phyloP scores from a whole-genome alignment of 2,113 vertebrate genomes.

The Dunckerocampus dactyliophorus region DNA sequence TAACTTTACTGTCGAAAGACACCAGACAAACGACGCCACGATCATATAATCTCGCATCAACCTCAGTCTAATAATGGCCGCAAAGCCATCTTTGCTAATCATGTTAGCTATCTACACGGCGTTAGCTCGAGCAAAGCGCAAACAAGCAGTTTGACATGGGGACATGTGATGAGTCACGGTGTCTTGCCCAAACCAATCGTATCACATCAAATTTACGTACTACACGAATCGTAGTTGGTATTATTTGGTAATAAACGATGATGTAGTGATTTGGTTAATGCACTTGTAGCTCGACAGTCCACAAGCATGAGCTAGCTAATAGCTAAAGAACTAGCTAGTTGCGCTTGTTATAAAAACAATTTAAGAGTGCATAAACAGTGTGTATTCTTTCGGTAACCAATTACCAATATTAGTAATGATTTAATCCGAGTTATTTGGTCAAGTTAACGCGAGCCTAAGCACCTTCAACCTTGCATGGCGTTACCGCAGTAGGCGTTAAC shows the following conservation, averaged over 20 bases:
- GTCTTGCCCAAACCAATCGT: neutral
- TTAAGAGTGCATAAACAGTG: neutral
- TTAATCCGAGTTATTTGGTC: neutral
- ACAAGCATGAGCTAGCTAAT: constrained; percentile 19
- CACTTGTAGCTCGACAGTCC: constrained; percentile 1
- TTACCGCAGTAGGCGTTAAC: neutral
- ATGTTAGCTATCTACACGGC: constrained; percentile 2
- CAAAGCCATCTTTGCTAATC: neutral
- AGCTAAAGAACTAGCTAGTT: neutral
- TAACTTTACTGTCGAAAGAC: neutral
- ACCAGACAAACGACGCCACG: neutral
- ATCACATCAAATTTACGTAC: neutral
- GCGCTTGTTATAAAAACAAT: neutral
- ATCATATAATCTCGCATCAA: neutral
- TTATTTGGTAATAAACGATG: no score
- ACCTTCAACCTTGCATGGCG: constrained; percentile 2
- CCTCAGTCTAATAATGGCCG: constrained; percentile 3
- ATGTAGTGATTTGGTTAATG: neutral
- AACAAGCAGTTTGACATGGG: neutral
- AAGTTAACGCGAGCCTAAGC: neutral
- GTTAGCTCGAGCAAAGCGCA: neutral
- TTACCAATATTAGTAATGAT: neutral
- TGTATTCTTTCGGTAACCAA: no score
- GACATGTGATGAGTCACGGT: neutral
- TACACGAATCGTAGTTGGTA: neutral